phyloP scores from a whole-genome alignment of 2,797 vertebrate species.

The Tympanoctomys barrerae region DNA sequence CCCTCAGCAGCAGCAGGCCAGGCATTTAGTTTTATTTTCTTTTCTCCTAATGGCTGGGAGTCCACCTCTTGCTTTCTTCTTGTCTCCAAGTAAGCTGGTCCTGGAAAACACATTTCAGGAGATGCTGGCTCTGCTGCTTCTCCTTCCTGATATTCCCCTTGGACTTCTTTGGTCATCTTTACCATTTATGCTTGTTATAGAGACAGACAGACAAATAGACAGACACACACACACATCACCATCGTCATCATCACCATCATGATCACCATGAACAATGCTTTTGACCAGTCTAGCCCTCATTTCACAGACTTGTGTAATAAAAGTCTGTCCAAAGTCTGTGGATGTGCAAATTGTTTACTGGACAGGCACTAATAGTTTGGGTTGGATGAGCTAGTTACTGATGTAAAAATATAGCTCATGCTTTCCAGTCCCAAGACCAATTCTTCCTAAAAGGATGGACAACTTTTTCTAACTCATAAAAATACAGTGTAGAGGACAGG shows the following conservation, averaged over 20 bases:
- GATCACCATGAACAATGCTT: neutral
- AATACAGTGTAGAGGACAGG: neutral
- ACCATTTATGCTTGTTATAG: neutral
- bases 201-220: neutral
- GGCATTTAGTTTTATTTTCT: neutral
- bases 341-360: neutral
- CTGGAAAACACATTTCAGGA: neutral
- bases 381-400: neutral
- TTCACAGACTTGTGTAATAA: neutral
- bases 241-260: too few species aligned
- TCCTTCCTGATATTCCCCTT: neutral
- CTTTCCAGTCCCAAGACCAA: neutral
- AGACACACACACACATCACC: neutral
- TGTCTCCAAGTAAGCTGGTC: neutral
- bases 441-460: neutral
- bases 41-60: neutral
- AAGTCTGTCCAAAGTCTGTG: neutral
- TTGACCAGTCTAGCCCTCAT: neutral
- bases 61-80: neutral
- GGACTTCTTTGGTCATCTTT: slow-evolving; percentile 3
- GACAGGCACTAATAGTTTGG: neutral
- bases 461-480: neutral
- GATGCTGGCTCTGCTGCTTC: neutral
- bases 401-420: neutral
- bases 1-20: neutral